These are phyloP conservation scores for Neodon shergylaensis DNA, from an alignment of 2,113 vertebrate species.

Conservation along the genomic window DNA sequence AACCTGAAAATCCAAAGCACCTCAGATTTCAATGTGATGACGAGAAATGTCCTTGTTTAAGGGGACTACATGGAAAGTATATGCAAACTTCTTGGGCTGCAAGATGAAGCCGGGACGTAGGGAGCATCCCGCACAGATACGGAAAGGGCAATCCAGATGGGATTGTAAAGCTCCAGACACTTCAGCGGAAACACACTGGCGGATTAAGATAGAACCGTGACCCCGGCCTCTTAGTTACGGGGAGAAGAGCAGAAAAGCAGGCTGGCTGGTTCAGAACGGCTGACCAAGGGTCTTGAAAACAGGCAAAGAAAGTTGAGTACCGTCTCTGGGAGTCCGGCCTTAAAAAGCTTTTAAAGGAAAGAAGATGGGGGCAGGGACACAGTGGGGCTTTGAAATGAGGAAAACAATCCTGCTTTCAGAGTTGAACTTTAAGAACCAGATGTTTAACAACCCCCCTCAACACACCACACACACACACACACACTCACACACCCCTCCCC, in stretches of 20 bases:
- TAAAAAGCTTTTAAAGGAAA: background rate
- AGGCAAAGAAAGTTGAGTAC: background rate
- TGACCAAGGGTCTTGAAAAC: background rate
- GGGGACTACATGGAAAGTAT: background rate
- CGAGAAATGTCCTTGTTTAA: background rate
- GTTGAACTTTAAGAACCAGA: conserved; percentile 14
- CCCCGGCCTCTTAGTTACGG: background rate
- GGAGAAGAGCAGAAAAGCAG: background rate
- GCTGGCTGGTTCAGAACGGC: background rate
- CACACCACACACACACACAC: background rate
- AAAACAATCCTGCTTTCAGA: background rate
- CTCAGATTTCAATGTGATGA: background rate
- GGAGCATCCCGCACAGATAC: background rate
- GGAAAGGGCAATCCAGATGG: background rate
- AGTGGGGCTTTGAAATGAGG: background rate
- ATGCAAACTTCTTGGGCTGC: background rate
- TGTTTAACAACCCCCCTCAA: background rate
- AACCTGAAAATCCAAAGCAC: background rate
- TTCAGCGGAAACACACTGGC: background rate
- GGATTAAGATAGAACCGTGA: background rate
- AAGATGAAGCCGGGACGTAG: background rate
- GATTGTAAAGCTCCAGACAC: background rate
- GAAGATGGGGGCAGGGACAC: background rate
- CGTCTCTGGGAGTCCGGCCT: background rate
- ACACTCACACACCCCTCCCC: background rate